phyloP scores from a whole-genome alignment of 2,797 vertebrate species.

The Varecia variegata region DNA sequence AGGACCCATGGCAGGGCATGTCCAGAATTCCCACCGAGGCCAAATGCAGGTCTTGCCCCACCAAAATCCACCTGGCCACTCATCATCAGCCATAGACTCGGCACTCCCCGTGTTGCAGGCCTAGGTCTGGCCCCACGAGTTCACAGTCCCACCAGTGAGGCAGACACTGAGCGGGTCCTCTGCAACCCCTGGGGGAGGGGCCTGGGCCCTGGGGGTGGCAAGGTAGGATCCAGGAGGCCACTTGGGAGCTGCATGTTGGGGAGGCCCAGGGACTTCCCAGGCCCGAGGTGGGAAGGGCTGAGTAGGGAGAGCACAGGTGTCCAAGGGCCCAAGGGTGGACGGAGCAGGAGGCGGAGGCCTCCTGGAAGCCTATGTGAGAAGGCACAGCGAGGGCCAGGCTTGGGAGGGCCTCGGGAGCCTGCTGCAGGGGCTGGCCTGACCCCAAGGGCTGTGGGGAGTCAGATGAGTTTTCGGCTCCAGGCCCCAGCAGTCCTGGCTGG shows the following conservation, averaged over 20 bases:
- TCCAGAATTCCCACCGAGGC: neutral
- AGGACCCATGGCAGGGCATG: neutral
- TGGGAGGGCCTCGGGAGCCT: neutral
- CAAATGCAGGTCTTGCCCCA: neutral
- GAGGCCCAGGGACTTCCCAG: neutral
- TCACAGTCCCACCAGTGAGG: neutral
- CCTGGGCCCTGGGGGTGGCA: neutral
- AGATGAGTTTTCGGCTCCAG: neutral
- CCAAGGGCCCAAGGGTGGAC: neutral
- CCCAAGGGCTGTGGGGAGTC: fast-evolving
- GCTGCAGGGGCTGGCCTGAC: neutral
- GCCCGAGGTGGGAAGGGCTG: fast-evolving
- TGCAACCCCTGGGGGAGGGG: neutral
- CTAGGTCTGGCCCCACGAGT: neutral
- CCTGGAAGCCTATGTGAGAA: neutral
- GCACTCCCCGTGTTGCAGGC: fast-evolving
- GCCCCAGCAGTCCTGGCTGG: neutral
- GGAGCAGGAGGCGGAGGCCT: too few species aligned
- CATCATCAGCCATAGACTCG: fast-evolving
- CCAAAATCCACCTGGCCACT: neutral
- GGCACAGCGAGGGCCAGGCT: neutral
- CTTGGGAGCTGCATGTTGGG: neutral
- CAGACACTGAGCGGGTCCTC: neutral
- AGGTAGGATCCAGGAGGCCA: neutral
- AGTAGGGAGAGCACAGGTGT: neutral